Base-by-base conservation (phyloP, 2,113 vertebrate genomes). In the Grallaria varia region DNA sequence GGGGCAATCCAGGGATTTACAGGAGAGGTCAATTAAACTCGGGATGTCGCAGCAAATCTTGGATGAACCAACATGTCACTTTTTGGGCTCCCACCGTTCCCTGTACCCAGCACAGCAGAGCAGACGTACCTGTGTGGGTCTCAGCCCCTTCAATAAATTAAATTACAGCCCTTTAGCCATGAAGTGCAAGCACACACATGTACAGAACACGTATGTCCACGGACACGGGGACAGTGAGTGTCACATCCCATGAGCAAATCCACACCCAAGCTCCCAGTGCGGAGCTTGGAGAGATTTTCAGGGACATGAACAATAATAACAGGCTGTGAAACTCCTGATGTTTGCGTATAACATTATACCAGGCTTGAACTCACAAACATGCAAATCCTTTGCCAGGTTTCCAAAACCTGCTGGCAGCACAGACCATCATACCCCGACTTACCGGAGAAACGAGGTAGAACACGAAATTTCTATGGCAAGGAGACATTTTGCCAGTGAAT, bases 191-290 rank as follows among this genome's bases (percentile, higher is more conserved):
- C 31, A 16, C 7, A 12, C 23, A 16, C 9, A 1, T 3, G 73
- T 14, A 14, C 53, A 45, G 39, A 67, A 33, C 0, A 0, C 1
- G 74, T 0, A 39, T 16, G 47, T 44, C 45, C 33, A 5, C 2
- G 4, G 44, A 28, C 53, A 33, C 2, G 19, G 21, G 50, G 72
- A 37, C 33, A 35, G 9, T 5, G 14, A 68, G 53, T 31, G 68
- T 35, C 50, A 35, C 31, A 19, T 4, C 20, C 28, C 76, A 8
- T 28, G 9, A 63, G 49, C 58, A 94, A 50, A 80, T 4, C 55
- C 3, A 2, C 52, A 72, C n/a, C 23, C 55, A 11, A 80, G 23
- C 4, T 6, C 60, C 25, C 60, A 16, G 9, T 2, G 53, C 0
- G 3, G 6, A 42, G 42, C 8, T 39, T 10, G 23, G 50, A 71